Percentiles rank a stretch among this genome's conserved stretches.
phyloP scores from a whole-genome alignment of 2,113 vertebrate species.

The Apistogramma diplotaenia region DNA sequence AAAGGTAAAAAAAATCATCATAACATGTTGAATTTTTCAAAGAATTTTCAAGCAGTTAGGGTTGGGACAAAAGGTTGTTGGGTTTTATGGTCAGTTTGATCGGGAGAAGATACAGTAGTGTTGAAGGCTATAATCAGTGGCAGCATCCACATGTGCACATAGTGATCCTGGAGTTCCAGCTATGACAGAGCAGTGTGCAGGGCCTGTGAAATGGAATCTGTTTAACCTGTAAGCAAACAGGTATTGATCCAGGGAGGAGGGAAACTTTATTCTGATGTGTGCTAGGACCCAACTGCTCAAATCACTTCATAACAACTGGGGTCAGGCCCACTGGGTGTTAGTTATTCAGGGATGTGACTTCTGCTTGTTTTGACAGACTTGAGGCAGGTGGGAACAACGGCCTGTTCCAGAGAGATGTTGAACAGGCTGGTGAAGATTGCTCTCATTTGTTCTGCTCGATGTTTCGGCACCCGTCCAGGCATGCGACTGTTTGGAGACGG shows the following conservation, averaged over 20 bases:
- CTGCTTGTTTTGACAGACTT: no score
- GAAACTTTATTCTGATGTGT: not conserved
- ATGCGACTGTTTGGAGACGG: not conserved
- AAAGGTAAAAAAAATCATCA: not conserved
- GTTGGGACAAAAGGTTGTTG: not conserved
- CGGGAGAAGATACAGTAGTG: no score
- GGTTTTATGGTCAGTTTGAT: no score
- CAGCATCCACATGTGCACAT: no score
- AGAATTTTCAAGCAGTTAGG: not conserved
- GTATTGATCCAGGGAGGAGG: not conserved
- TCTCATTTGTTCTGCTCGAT: no score
- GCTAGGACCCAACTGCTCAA: not conserved
- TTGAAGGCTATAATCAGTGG: no score
- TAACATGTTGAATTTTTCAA: not conserved
- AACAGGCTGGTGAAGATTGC: no score
- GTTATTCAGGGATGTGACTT: not conserved
- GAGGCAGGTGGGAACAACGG: no score
- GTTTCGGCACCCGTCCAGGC: no score
- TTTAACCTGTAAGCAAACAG: fast-evolving
- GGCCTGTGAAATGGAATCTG: not conserved
- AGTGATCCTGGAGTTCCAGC: no score
- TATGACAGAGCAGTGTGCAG: not conserved
- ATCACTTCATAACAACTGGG: not conserved
- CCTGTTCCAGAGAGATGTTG: no score
- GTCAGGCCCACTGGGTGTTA: not conserved